Evolutionary conservation across 92 coral and sea anemone genomes (phyloP).

Genomic region (Heteractis magnifica): DNA sequence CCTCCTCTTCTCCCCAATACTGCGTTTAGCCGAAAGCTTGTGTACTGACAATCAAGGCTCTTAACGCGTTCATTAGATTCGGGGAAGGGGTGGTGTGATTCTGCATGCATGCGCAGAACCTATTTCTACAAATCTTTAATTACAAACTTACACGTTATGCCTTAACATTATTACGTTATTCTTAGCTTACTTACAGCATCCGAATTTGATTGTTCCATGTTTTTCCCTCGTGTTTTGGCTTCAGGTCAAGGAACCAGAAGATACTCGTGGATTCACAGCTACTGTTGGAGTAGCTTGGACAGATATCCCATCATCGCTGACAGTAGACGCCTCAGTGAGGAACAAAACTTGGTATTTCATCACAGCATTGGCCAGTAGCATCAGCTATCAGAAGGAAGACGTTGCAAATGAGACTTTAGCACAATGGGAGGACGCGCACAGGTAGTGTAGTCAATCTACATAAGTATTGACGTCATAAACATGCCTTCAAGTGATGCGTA

Average conservation of each 20-base stretch:
- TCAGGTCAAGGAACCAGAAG: conserved; percentile 72
- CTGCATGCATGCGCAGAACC: no score
- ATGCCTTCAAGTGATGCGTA: no score
- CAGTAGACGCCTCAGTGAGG: conserved; percentile 31
- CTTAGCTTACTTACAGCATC: not conserved
- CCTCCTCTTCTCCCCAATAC: no score
- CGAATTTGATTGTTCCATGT: not conserved
- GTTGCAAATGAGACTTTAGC: conserved; percentile 62
- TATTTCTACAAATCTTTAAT: no score
- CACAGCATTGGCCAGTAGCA: conserved; percentile 67
- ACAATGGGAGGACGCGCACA: conserved; percentile 62
- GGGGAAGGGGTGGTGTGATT: no score
- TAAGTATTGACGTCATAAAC: no score
- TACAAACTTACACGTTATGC: no score
- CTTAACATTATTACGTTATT: not conserved
- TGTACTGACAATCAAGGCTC: no score
- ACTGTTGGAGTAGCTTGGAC: conserved; percentile 63
- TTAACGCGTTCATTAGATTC: no score
- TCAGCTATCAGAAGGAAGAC: conserved; percentile 57
- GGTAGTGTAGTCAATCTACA: conserved; percentile 26
- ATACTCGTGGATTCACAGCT: conserved; percentile 58
- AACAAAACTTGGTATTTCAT: conserved; percentile 68
- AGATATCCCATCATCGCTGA: conserved; percentile 45
- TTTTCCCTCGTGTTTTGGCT: not conserved
- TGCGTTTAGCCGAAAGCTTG: no score